phyloP scores from a whole-genome alignment of 2,113 vertebrate genomes.

The Anhinga rufa region DNA sequence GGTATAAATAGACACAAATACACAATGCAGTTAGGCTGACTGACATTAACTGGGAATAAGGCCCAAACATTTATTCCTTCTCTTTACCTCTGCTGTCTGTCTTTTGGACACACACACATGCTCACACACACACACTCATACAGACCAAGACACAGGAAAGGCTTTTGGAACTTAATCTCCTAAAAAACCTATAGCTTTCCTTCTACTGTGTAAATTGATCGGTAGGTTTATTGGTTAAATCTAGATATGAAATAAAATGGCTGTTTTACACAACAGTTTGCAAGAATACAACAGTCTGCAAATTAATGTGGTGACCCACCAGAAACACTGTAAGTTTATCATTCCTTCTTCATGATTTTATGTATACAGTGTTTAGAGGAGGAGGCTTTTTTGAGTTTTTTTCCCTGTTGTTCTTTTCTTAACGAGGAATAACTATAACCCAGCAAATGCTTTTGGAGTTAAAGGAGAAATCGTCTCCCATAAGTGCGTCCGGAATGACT shows the following conservation, averaged over 20 bases:
- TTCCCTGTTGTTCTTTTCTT: too few species aligned
- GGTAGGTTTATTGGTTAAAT: not conserved
- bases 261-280: not conserved
- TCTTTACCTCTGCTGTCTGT: not conserved
- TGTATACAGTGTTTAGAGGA: not conserved
- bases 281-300: not conserved
- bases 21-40: not conserved
- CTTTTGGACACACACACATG: not conserved
- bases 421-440: not conserved
- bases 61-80: not conserved
- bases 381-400: not conserved
- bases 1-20: slow-evolving; percentile 16
- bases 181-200: not conserved
- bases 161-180: not conserved
- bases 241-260: not conserved
- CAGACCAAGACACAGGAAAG: not conserved
- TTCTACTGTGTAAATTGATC: not conserved
- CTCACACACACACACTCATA: fast-evolving
- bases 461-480: not conserved
- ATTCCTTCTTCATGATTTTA: not conserved
- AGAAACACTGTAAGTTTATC: not conserved
- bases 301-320: not conserved
- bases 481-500: not conserved
- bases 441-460: not conserved
- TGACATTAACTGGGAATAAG: not conserved